phyloP scores from a whole-genome alignment of 2,797 vertebrate species.

The Orientallactaga sibirica region DNA sequence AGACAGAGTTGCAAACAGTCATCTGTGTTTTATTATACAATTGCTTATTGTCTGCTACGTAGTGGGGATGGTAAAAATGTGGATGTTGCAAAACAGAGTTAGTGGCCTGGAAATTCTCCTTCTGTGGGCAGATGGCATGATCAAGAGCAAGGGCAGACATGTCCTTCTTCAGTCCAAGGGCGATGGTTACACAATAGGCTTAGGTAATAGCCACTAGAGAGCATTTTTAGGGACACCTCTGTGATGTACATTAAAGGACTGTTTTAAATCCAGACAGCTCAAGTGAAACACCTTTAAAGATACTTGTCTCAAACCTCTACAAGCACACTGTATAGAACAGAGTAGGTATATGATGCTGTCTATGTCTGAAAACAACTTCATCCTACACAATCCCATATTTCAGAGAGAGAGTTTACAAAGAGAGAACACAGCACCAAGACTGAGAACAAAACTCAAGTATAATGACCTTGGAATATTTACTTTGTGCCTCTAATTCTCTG shows the following conservation, averaged over 20 bases:
- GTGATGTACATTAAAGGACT: constrained; percentile 2
- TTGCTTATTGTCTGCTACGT: constrained; percentile 21
- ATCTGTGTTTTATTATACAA: neutral
- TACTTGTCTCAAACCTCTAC: neutral
- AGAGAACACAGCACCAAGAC: neutral
- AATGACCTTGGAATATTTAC: constrained; percentile 60
- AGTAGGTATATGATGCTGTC: neutral
- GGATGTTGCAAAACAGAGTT: constrained; percentile 68
- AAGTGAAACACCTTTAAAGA: neutral
- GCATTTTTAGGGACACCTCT: constrained; percentile 39
- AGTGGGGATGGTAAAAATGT: constrained; percentile 63
- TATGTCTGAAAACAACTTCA: neutral
- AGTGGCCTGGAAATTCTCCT: constrained; percentile 79
- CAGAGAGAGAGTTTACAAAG: constrained; percentile 27
- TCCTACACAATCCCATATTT: neutral
- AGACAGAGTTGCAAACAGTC: constrained; percentile 45
- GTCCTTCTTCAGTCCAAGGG: constrained; percentile 75
- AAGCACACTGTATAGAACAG: neutral
- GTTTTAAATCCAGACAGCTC: constrained; percentile 35
- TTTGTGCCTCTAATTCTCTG: constrained; percentile 57
- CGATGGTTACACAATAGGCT: constrained; percentile 62
- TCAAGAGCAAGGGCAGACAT: constrained; percentile 63
- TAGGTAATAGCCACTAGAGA: constrained; percentile 47
- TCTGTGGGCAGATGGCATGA: constrained; percentile 80
- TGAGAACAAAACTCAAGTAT: constrained; percentile 35